Conservation (phyloP, 2,888 invertebrate genomes). For the Neocrepidodera transversa region DNA sequence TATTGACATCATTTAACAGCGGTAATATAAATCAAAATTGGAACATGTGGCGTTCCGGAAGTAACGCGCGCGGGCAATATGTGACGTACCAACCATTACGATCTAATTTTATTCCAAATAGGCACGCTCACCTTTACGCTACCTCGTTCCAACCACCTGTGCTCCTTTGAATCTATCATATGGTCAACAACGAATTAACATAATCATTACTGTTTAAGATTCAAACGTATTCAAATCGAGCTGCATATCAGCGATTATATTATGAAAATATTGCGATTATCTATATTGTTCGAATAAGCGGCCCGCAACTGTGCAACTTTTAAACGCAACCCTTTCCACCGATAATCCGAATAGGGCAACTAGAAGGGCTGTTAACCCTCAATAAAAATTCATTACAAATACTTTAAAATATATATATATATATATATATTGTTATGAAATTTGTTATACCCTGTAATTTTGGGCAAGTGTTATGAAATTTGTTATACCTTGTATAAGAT, state of each 20-base stretch:
- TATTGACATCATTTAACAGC: constrained; percentile 30
- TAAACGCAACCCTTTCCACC: constrained; percentile 1
- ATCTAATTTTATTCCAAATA: constrained; percentile 46
- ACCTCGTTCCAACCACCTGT: constrained; percentile 44
- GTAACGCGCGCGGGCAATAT: constrained; percentile 35
- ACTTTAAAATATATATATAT: no score
- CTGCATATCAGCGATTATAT: constrained; percentile 26
- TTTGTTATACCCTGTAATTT: no score
- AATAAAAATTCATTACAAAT: neutral
- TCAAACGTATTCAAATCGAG: constrained; percentile 31
- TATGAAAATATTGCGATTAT: constrained; percentile 29
- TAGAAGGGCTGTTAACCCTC: no score
- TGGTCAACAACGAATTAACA: constrained; percentile 39
- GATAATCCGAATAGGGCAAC: neutral
- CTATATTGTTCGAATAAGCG: constrained; percentile 7
- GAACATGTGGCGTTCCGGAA: constrained; percentile 49
- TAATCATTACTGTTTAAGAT: constrained; percentile 35
- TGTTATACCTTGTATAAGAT: no score
- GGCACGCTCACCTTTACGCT: constrained; percentile 36
- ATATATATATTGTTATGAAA: no score
- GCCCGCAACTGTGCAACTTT: constrained; percentile 10
- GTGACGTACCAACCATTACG: constrained; percentile 43
- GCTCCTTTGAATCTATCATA: constrained; percentile 45
- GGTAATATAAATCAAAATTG: constrained; percentile 38
- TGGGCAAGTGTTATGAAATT: no score